Evolutionary conservation across 2,888 invertebrate genomes (phyloP), one percentile per base, ranked within the genome.

Genomic region (Fabriciana adippe): DNA sequence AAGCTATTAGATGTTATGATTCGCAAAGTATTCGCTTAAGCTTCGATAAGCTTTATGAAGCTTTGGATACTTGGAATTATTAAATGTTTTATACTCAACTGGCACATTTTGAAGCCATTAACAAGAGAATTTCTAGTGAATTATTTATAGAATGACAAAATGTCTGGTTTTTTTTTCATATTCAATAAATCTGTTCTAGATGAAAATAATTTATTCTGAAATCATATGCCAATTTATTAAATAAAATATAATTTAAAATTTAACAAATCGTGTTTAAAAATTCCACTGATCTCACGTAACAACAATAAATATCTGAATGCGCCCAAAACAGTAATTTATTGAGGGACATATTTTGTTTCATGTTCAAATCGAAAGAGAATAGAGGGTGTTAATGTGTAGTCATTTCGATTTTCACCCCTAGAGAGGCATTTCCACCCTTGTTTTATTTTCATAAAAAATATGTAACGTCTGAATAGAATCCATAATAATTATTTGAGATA

Each of bases 341-440:
- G 68, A 65, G 65, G 66, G 66, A 68, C 68, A 74, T 72, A 75
- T 71, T 69, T 70, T 69, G 67, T 70, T 69, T 68, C 61, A 41
- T 53, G 51, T 41, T 53, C 61, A 65, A 69, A 69, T 70, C 66
- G 70, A 67, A 69, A 69, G 53, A 64, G 73, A 55, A 54, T 67
- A 41, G 69, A 70, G 68, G 64, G 66, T 59, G 66, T 65, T 70
- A 73, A 64, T 68, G 68, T 66, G 61, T 35, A 72, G 66, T 72
- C 69, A 67, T 69, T 70, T 65, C 66, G 71, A 70, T 70, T 71
- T 69, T 66, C 61, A 61, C 68, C 69, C 70, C 71, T 56, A 31
- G 68, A 69, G 71, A 68, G 66, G 66, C 61, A 64, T 69, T 70
- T 55, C 51, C 16, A 61, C 68, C 69, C 72, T 66, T 57, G 63